Evolutionary conservation across 2,888 invertebrate genomes (phyloP), one percentile per base, ranked within the genome.

Genomic region (Choreutis nemorana): DNA sequence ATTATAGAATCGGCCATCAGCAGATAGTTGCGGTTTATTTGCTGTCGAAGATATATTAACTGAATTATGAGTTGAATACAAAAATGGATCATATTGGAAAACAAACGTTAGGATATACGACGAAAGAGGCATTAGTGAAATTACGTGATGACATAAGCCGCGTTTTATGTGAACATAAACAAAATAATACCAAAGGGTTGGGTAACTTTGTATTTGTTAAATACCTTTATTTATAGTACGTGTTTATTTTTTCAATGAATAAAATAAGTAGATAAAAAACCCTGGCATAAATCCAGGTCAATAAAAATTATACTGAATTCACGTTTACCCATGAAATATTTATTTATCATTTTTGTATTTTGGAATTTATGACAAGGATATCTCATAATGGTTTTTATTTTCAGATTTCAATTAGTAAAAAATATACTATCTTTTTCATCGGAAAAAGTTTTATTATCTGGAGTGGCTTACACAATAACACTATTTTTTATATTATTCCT

Each of bases 91-190:
- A 60, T 36, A 55, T 42, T 41, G 60, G 48, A 39, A 55, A 59
- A 37, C 55, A 64, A 30, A 55, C 52, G 34, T 40, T 72, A 29
- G 89, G 90, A 12, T 73, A 87, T 42, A 80, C 84, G 24, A 90
- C 90, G 7, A 75, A 77, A 50, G 83, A 84, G 35, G 90, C 91
- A 13, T 60, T 92, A 32, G 71, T 81, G 39, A 85, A 83, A 50
- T 77, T 92, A 34, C 83, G 87, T 45, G 81, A 84, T 44, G 90
- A 90, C 55, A 87, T 92, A 41, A 78, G 81, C 40, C 62, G 64
- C 37, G 82, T 87, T 34, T 68, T 91, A 33, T 63, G 78, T 25
- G 84, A 86, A 36, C 85, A 86, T 55, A 83, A 84, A 58, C 68
- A 81, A 41, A 84, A 81, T 37, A 81, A 78, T 52, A 50, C 59